Base-by-base conservation (phyloP, 2,113 vertebrate genomes). In the Chrysochloris asiatica region DNA sequence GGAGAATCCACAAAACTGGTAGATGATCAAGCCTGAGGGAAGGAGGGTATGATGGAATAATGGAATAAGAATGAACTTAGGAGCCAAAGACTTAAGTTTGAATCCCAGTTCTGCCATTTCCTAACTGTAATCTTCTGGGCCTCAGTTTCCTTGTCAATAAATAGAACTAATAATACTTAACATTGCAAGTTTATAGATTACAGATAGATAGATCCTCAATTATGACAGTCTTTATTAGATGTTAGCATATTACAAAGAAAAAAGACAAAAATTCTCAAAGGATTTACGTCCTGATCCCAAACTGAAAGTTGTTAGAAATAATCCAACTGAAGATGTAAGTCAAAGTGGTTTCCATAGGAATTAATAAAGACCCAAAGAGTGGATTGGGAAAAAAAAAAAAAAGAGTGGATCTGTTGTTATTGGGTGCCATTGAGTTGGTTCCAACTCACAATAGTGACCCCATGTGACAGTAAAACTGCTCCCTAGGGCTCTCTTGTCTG, bases 261-360 rank as follows among this genome's bases (percentile, higher is more conserved):
- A 89, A 86, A 41, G 54, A 36, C 26, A 85, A 73, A 26, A 71
- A 24, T 80, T 47, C 50, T 96, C 72, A 65, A 84, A 89, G 36
- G 30, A 92, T 38, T 78, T 22, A 50, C 78, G n/a, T 90, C 28
- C 26, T 83, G 47, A 92, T 30, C 52, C 61, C 8, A 89, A 92
- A 87, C 36, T 50, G 22, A 76, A 94, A 56, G 61, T 75, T 72
- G 50, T 88, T 81, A 71, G 41, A 93, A 92, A 93, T 71, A 83
- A 88, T 59, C 8, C 47, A 72, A 88, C 22, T 65, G 63, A 83
- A 93, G 83, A 77, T 71, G 6, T 77, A 47, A 94, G n/a, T 86
- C 38, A 48, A 69, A 89, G 72, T 47, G 56, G 43, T n/a, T n/a
- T n/a, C n/a, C n/a, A n/a, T n/a, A n/a, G n/a, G n/a, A n/a, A n/a